Percentiles rank a stretch among this genome's conserved stretches.
These are phyloP conservation scores for Erythrolamprus reginae DNA, from an alignment of 2,113 vertebrate species.

Conservation along the genomic window DNA sequence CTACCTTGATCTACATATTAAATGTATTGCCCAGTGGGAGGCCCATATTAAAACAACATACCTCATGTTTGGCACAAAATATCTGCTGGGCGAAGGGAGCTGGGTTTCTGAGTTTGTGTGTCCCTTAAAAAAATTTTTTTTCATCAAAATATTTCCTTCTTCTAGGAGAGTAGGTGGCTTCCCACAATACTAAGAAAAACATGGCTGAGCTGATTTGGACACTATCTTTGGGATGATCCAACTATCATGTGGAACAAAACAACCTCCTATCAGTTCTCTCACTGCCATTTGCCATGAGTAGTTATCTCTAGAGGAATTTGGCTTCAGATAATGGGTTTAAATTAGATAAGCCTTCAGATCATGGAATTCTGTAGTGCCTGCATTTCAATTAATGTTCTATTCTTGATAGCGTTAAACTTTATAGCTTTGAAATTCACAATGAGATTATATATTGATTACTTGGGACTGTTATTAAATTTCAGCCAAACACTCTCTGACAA, in stretches of 20 bases:
- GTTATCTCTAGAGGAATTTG: background rate
- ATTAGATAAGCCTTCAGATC: background rate
- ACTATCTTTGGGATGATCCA: background rate
- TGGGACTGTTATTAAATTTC: slow-evolving; percentile 51
- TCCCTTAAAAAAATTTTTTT: too few species aligned
- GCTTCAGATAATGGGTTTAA: background rate
- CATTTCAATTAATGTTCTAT: slow-evolving; percentile 48
- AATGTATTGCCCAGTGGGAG: too few species aligned
- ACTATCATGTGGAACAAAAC: background rate
- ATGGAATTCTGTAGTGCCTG: background rate
- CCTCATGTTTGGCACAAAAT: too few species aligned
- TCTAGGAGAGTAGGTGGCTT: too few species aligned
- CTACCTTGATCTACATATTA: too few species aligned
- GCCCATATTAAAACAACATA: too few species aligned
- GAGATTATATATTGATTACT: slow-evolving; percentile 65
- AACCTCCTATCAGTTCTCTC: background rate
- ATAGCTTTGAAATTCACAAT: slow-evolving; percentile 46
- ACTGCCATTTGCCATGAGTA: background rate
- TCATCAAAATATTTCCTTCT: too few species aligned
- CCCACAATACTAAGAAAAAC: background rate
- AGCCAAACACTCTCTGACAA: slow-evolving; percentile 31
- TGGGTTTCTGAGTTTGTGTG: too few species aligned
- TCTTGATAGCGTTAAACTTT: slow-evolving; percentile 36
- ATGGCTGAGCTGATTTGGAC: background rate
- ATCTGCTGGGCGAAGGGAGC: too few species aligned